Percentiles rank a stretch among this genome's conserved stretches.
These are phyloP conservation scores for Pelecanoides urinatrix DNA, from an alignment of 2,113 vertebrate genomes.

Conservation along the genomic window DNA sequence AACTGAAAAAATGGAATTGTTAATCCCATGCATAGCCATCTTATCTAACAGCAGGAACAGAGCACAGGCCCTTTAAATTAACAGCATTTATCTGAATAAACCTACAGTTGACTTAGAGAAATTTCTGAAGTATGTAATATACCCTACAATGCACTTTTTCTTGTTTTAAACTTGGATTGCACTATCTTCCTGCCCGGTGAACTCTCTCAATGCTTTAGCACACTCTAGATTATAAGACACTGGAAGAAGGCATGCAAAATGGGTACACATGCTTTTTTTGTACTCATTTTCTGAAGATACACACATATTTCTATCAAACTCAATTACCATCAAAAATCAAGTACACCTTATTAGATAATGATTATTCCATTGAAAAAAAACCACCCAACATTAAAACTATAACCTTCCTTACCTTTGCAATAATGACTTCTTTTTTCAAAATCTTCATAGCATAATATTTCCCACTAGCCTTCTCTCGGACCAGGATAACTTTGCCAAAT, in stretches of 20 bases:
- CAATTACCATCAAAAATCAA: not conserved
- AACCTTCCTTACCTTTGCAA: conserved; percentile 87
- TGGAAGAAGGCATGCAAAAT: not conserved
- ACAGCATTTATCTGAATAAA: not conserved
- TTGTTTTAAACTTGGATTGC: not conserved
- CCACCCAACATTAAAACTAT: not conserved
- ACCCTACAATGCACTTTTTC: not conserved
- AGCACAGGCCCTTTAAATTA: not conserved
- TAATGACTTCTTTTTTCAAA: conserved; percentile 98
- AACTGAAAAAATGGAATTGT: not conserved
- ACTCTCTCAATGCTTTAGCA: not conserved
- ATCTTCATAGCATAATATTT: conserved; percentile 99
- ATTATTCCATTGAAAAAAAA: not conserved
- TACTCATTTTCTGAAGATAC: not conserved
- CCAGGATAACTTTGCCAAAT: conserved; percentile 97
- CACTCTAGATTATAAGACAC: not conserved
- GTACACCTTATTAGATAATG: not conserved
- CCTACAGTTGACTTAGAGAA: not conserved
- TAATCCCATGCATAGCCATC: not conserved
- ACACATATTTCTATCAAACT: not conserved
- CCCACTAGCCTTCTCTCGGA: conserved; percentile 96
- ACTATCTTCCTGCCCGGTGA: not conserved
- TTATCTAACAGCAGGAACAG: not conserved
- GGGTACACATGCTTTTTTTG: accelerated
- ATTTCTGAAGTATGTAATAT: not conserved